Base-by-base conservation (phyloP, 2,113 vertebrate genomes). In the Bagarius yarrelli region DNA sequence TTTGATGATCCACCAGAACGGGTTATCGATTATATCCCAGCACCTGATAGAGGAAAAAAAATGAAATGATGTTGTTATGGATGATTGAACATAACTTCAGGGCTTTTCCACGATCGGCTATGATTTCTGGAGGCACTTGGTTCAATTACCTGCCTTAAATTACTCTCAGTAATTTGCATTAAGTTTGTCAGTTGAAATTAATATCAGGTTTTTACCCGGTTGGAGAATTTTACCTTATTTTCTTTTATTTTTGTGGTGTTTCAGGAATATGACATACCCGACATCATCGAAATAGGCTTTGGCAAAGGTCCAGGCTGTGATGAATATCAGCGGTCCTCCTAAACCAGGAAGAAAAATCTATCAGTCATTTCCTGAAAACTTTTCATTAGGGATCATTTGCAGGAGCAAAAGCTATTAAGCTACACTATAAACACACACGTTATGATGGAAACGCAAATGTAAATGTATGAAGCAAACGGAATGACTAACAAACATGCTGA, bases 1-100 rank as follows among this genome's bases (percentile, higher is more conserved):
- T 91, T 95, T 97, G 89, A 99, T 98, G 91, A 99, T 98, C 97
- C 96, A 98, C 98, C 97, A 98, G 81, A 94, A 90, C 0, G 90
- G 90, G 60, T 85, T 91, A 77, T 93, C 88, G 66, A 96, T 95
- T 83, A 94, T 89, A 88, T 98, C 92, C 98, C 98, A 99, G 93
- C 98, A 99, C 83, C 98, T 99, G 87, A 25, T 1, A 78, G 53
- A 72, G 52, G 14, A 13, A n/a, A 63, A 67, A 8, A 36, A 69
- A 69, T 11, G 25, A 47, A 61, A 57, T 30, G 44, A 12, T 19
- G 61, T n/a, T 21, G 23, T 64, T n/a, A 78, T 55, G 47, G 34
- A 59, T 23, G 63, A 57, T 59, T 80, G 52, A 18, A 25, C 5
- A 61, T 72, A 47, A 52, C 53, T 53, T 57, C 53, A 30, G 53